Evolutionary conservation across 2,797 vertebrate species (phyloP), one percentile per base, ranked within the genome.

Genomic region (Oceanodroma leucorhoa): DNA sequence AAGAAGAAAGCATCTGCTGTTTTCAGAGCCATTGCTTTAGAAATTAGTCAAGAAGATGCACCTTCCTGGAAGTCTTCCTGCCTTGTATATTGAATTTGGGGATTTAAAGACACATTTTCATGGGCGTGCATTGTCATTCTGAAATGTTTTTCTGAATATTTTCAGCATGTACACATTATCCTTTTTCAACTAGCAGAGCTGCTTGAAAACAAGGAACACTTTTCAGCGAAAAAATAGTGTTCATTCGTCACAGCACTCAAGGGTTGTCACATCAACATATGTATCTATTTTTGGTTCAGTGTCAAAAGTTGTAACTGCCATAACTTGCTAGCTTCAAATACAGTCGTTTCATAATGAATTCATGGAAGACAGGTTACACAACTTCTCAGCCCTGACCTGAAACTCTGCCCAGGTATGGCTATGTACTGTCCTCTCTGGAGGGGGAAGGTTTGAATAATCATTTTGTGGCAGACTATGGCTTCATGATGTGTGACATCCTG

Each of bases 21-120:
- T 96, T 96, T 83, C 76, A 54, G 81, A 91, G 69, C 40, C 36
- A 19, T 51, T 65, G 76, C 29, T 93, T 95, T 92, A 41, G 53
- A 75, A 93, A 91, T 6, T 30, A 51, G 26, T 43, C 38, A 77
- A 67, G 70, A 48, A 87, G 64, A 45, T 48, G 14, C 23, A 64
- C 32, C 7, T 64, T 36, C 10, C 32, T 67, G 73, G 30, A 75
- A 62, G n/a, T 23, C 23, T 80, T 81, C 20, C 54, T 76, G 27
- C 5, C 14, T 64, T 70, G 21, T 51, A 54, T 8, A 3, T 30
- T 65, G 19, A 19, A 32, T 82, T 51, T 67, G 26, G 20, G 81
- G 22, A 14, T 26, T 46, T 83, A 60, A 72, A 71, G 29, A 26
- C 62, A 61, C 5, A 11, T 73, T 90, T 90, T 94, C 19, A 23